Conservation (phyloP, 2,113 vertebrate species). For the Heloderma charlesbogerti region DNA sequence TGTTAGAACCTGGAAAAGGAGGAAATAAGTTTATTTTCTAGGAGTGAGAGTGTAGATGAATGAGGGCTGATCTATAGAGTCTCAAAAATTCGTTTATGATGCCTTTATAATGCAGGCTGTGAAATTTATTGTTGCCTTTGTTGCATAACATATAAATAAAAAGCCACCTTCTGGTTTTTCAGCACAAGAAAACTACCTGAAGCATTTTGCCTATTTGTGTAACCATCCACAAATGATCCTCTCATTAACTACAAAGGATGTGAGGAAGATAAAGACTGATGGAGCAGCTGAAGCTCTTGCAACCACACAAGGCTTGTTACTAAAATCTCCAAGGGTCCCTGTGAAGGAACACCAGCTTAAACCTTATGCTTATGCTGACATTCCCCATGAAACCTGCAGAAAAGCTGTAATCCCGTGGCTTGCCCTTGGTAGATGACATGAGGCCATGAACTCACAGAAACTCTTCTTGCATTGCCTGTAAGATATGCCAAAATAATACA, state of each 20-base stretch:
- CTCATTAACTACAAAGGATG: background rate
- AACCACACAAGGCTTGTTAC: slow-evolving; percentile 1
- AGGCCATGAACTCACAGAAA: background rate
- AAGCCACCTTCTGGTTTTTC: background rate
- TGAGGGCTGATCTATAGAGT: background rate
- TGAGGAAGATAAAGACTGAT: background rate
- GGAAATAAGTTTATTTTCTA: background rate
- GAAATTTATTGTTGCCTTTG: background rate
- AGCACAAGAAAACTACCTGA: background rate
- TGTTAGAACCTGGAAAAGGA: background rate
- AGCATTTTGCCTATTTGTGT: background rate
- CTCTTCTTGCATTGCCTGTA: background rate
- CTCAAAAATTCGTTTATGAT: background rate
- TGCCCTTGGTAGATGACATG: background rate
- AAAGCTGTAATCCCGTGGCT: background rate
- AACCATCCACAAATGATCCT: background rate
- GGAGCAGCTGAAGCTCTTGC: background rate
- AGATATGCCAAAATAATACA: background rate
- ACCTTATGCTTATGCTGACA: background rate
- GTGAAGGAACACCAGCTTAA: background rate
- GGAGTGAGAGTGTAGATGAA: too few relatives aligned
- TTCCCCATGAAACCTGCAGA: slow-evolving; percentile 14
- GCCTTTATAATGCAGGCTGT: background rate
- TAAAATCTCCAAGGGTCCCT: slow-evolving; percentile 46
- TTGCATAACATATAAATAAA: background rate